Conservation (phyloP, 1,140 invertebrate genomes). For the Drosophila erecta region DNA sequence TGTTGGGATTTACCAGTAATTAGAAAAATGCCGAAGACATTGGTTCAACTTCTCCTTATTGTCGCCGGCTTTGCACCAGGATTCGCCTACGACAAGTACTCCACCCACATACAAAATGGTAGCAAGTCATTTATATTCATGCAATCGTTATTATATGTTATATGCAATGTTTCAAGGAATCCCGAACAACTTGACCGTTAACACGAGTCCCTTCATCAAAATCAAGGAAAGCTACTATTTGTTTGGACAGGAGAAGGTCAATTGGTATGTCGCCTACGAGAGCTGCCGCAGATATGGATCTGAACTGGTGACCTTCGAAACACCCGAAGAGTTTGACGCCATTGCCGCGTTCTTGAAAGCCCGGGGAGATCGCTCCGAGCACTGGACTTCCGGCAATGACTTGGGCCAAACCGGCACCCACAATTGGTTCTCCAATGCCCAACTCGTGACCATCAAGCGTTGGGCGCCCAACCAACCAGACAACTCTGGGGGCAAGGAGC, state of each 20-base stretch:
- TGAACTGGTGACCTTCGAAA: slow-evolving; percentile 45
- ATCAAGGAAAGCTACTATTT: slow-evolving; percentile 32
- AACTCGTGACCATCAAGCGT: slow-evolving; percentile 20
- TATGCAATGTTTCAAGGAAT: neutral
- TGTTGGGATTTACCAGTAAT: neutral
- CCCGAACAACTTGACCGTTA: slow-evolving; percentile 2
- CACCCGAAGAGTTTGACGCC: slow-evolving; percentile 28
- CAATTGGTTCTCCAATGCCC: slow-evolving; percentile 40
- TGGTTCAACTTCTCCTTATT: neutral
- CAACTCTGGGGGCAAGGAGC: slow-evolving; percentile 35
- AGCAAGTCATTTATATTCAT: neutral
- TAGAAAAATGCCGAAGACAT: neutral
- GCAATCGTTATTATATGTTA: neutral
- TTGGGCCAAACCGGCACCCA: slow-evolving; percentile 28
- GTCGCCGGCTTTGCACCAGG: slow-evolving; percentile 4
- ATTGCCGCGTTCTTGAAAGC: slow-evolving; percentile 6
- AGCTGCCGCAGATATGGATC: slow-evolving; percentile 16
- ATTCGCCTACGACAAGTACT: neutral
- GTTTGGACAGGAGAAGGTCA: slow-evolving; percentile 28
- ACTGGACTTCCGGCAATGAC: slow-evolving; percentile 59
- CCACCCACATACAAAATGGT: neutral
- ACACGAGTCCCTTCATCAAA: slow-evolving; percentile 20
- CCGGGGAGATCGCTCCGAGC: neutral
- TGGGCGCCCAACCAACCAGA: slow-evolving; percentile 49
- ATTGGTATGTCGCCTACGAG: slow-evolving; percentile 40